A percentile compares a stretch with the other conserved stretches of the same genome.
Conservation (phyloP, 2,797 vertebrate species). For the Gallinago nigripennis region DNA sequence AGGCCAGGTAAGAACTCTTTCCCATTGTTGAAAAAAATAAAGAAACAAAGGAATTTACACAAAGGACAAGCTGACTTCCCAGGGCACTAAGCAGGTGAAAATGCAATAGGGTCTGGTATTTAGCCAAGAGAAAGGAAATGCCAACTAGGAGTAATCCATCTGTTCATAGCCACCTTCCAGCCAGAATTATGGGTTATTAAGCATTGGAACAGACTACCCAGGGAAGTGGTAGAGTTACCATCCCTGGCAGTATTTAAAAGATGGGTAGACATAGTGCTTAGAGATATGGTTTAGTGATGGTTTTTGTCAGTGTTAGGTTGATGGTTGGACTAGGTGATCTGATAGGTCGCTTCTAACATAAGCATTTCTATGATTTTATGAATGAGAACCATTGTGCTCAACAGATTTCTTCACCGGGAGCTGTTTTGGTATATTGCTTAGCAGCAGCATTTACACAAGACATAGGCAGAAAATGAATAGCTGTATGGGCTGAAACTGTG, state of each 20-base stretch:
- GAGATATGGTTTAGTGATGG: no score
- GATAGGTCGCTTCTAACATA: no score
- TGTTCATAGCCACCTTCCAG: neutral
- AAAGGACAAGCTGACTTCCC: neutral
- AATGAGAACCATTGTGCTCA: neutral
- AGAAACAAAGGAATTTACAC: constrained; percentile 56
- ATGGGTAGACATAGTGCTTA: no score
- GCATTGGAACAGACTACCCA: no score
- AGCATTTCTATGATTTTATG: no score
- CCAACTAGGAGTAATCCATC: neutral
- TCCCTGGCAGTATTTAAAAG: no score
- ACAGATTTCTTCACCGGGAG: neutral
- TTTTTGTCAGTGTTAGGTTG: no score
- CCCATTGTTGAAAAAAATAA: constrained; percentile 51
- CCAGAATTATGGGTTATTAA: neutral
- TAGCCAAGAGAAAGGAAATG: neutral
- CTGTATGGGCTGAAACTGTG: neutral
- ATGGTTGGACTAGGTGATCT: no score
- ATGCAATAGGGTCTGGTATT: neutral
- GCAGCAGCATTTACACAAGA: neutral
- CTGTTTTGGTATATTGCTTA: neutral
- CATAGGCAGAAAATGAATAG: neutral
- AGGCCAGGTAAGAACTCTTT: constrained; percentile 64
- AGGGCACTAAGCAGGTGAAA: neutral
- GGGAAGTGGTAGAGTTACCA: no score